phyloP scores from a whole-genome alignment of 2,113 vertebrate species.

The Motacilla tschutschensis region DNA sequence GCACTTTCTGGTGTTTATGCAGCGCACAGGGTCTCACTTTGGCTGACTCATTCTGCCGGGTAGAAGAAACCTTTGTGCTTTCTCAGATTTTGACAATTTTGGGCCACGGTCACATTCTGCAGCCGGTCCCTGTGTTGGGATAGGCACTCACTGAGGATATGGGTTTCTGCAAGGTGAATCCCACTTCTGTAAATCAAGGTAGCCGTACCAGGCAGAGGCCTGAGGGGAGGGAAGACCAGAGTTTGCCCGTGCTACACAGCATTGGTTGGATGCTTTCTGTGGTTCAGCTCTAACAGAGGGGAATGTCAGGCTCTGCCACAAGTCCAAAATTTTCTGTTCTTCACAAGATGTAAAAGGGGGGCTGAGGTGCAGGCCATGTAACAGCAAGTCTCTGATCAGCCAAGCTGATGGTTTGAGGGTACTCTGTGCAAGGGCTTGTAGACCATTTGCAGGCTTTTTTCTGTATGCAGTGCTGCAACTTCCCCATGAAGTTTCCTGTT shows the following conservation, averaged over 20 bases:
- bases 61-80: not conserved
- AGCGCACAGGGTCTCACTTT: not conserved
- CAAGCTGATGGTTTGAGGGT: not conserved
- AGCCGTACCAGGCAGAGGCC: not conserved
- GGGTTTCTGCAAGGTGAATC: not conserved
- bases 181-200: not conserved
- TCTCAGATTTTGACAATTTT: not conserved
- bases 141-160: not conserved
- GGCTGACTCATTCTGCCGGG: not conserved
- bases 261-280: not conserved
- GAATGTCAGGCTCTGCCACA: not conserved
- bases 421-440: not conserved
- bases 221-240: not conserved
- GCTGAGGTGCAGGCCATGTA: not conserved
- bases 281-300: not conserved
- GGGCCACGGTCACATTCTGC: not conserved
- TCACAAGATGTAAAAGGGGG: not conserved
- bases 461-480: not conserved
- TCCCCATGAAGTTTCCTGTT: conserved; percentile 24
- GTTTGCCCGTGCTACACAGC: rapidly evolving
- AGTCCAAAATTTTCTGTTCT: not conserved
- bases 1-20: not conserved
- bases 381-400: not conserved
- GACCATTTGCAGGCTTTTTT: not conserved
- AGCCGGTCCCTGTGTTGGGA: not conserved